A percentile compares a stretch with the other conserved stretches of the same genome.
Evolutionary conservation across 2,888 invertebrate species (phyloP).

Genomic region (Seira musarum): DNA sequence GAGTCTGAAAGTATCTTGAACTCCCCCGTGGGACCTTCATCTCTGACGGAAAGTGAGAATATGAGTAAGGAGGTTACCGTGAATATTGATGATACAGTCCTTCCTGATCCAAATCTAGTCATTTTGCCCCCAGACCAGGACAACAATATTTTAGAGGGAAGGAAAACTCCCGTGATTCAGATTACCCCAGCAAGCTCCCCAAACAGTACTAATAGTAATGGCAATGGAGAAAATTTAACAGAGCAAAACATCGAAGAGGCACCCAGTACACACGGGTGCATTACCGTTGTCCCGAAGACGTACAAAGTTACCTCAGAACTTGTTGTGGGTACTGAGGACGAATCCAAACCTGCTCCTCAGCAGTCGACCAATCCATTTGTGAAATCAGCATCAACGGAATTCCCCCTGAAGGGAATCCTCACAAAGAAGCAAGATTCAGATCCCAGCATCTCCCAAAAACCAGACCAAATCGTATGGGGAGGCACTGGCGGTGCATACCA

Average conservation of each 20-base stretch:
- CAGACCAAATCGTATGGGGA: constrained; percentile 16
- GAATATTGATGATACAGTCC: neutral
- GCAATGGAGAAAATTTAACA: neutral
- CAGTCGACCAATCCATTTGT: no score
- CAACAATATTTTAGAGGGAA: constrained; percentile 13
- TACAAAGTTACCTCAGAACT: constrained; percentile 67
- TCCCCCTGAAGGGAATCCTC: neutral
- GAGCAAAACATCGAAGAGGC: neutral
- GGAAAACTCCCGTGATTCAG: constrained; percentile 61
- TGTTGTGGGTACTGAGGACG: constrained; percentile 20
- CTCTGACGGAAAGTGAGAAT: constrained; percentile 22
- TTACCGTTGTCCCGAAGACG: constrained; percentile 63
- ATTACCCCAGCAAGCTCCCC: constrained; percentile 67
- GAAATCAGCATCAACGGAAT: neutral
- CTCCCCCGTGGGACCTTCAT: constrained; percentile 8
- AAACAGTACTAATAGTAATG: neutral
- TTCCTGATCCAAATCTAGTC: neutral
- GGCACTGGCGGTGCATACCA: neutral
- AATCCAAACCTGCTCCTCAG: neutral
- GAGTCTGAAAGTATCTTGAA: constrained; percentile 57
- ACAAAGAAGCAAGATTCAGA: constrained; percentile 27
- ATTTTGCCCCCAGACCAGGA: constrained; percentile 19
- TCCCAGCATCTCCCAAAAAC: neutral
- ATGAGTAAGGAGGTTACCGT: neutral
- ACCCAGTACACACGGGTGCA: constrained; percentile 60